Conservation (phyloP, 2,888 invertebrate genomes). For the Ptychoptera contaminata region DNA sequence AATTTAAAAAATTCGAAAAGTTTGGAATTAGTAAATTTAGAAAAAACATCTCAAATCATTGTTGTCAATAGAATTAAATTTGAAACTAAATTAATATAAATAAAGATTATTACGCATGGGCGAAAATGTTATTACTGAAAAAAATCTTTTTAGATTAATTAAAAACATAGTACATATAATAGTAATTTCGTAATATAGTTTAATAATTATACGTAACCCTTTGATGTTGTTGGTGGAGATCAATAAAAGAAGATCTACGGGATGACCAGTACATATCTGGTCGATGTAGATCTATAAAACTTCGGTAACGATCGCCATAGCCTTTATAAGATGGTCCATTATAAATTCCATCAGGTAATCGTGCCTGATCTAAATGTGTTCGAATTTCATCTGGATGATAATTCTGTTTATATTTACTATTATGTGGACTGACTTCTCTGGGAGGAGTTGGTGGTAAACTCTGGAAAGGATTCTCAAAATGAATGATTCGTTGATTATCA, state of each 20-base stretch:
- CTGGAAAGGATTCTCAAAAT: conserved; percentile 21
- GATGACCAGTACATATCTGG: conserved; percentile 22
- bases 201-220: too few relatives aligned
- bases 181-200: too few relatives aligned
- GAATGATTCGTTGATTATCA: background rate
- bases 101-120: too few relatives aligned
- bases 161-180: too few relatives aligned
- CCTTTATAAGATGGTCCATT: conserved; percentile 4
- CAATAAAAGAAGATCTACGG: conserved; percentile 13
- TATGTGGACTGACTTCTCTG: conserved; percentile 34
- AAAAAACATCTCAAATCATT: too few relatives aligned
- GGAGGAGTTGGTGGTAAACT: conserved; percentile 37
- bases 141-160: too few relatives aligned
- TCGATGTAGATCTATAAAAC: conserved; percentile 33
- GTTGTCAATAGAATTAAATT: too few relatives aligned
- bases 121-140: too few relatives aligned
- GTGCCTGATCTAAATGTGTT: conserved; percentile 15
- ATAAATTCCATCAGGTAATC: conserved; percentile 16
- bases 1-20: too few relatives aligned
- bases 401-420: conserved; percentile 13
- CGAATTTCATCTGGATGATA: conserved; percentile 11
- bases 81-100: too few relatives aligned
- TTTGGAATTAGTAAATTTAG: too few relatives aligned
- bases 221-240: conserved; percentile 11
- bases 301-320: conserved; percentile 25